These are phyloP conservation scores for Akabosia matsudoensis DNA, from an alignment of 1,140 invertebrate genomes.

Conservation along the genomic window DNA sequence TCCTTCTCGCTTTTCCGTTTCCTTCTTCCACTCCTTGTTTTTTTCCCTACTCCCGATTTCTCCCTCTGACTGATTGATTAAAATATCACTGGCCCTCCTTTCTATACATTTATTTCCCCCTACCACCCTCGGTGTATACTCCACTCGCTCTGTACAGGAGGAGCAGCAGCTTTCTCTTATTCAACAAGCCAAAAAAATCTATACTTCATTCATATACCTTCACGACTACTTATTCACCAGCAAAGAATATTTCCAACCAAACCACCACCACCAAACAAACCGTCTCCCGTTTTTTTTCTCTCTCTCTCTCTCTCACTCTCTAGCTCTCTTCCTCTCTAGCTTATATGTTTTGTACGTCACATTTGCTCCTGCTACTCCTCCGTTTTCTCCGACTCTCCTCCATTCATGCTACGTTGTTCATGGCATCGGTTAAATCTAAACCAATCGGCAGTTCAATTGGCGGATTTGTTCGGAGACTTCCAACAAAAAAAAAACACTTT, in stretches of 20 bases:
- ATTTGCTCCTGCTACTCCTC: not conserved
- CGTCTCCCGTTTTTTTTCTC: no score
- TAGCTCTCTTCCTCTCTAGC: no score
- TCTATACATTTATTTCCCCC: not conserved
- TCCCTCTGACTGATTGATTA: not conserved
- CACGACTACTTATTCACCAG: not conserved
- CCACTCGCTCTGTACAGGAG: not conserved
- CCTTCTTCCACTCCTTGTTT: not conserved
- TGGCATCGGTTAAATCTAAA: constrained; percentile 3
- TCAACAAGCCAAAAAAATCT: not conserved
- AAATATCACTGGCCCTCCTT: not conserved
- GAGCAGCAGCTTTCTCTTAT: not conserved
- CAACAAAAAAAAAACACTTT: not conserved
- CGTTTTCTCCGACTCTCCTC: not conserved
- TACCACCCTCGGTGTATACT: not conserved
- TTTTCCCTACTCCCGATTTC: not conserved
- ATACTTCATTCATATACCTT: not conserved
- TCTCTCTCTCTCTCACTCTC: no score
- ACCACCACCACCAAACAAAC: no score
- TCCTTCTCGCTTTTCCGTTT: no score
- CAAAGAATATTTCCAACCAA: not conserved
- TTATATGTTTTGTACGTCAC: not conserved
- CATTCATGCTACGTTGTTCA: not conserved
- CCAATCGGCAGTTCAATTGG: not conserved
- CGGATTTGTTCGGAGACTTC: not conserved